Conservation (phyloP, 2,888 invertebrate genomes). For the Nysson spinosus region DNA sequence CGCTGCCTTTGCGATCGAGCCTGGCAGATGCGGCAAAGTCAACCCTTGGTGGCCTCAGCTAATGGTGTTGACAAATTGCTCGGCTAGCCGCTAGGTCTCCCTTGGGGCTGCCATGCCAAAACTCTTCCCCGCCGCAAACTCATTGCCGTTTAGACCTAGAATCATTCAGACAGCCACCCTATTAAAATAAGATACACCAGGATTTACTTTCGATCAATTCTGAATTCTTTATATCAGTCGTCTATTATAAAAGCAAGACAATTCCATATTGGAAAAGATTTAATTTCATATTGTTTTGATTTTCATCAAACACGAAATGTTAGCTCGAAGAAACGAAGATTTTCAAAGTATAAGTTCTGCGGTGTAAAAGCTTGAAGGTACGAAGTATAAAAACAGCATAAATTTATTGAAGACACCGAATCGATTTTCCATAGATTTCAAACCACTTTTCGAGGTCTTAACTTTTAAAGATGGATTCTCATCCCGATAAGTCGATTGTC, state of each 20-base stretch:
- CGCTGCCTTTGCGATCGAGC: conserved; percentile 53
- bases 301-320: too few relatives aligned
- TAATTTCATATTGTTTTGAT: too few relatives aligned
- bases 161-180: conserved; percentile 27
- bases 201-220: not conserved
- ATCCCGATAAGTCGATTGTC: conserved; percentile 6
- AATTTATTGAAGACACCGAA: too few relatives aligned
- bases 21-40: conserved; percentile 75
- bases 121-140: conserved; percentile 51
- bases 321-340: too few relatives aligned
- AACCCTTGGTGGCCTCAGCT: conserved; percentile 71
- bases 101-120: conserved; percentile 59
- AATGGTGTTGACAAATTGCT: conserved; percentile 78
- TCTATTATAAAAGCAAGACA: too few relatives aligned
- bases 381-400: too few relatives aligned
- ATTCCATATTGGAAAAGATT: too few relatives aligned
- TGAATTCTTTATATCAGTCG: too few relatives aligned
- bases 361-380: too few relatives aligned
- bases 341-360: too few relatives aligned
- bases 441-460: too few relatives aligned
- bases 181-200: conserved; percentile 21
- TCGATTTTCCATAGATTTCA: too few relatives aligned
- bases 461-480: not conserved
- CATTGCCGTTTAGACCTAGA: conserved; percentile 44
- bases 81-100: conserved; percentile 71